phyloP scores from a whole-genome alignment of 2,113 vertebrate species.

The Smithornis capensis region DNA sequence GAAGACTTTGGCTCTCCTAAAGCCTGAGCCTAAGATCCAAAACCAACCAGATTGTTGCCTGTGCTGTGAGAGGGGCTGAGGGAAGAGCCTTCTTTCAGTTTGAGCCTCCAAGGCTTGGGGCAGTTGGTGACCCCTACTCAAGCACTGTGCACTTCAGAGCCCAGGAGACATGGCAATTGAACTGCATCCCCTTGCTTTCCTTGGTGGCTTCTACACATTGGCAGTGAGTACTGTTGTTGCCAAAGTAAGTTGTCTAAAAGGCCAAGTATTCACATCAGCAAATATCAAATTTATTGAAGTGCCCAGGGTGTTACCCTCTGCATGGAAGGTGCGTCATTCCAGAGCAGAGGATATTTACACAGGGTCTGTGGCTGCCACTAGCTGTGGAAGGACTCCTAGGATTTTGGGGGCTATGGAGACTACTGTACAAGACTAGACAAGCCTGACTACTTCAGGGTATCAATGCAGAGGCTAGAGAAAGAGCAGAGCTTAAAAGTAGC shows the following conservation, averaged over 20 bases:
- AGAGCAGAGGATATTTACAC: not conserved
- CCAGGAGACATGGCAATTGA: not conserved
- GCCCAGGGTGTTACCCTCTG: not conserved
- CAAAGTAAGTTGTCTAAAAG: not conserved
- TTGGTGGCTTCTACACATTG: not conserved
- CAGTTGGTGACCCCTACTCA: not conserved
- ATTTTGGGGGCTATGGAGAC: not conserved
- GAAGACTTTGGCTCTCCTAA: not conserved
- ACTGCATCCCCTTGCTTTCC: not conserved
- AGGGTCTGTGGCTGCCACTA: not conserved
- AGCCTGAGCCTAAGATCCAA: not conserved
- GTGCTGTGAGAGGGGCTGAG: not conserved
- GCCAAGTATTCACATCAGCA: not conserved
- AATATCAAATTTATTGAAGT: not conserved
- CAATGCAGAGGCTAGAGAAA: not conserved
- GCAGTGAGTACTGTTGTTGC: not conserved
- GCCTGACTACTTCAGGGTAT: not conserved
- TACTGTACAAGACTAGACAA: not conserved
- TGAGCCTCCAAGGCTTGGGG: not conserved
- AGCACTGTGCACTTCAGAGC: not conserved
- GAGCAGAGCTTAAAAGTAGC: not conserved
- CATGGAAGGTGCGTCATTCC: not conserved
- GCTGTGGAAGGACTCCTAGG: not conserved
- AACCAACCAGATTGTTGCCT: not conserved
- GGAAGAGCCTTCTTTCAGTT: not conserved